Evolutionary conservation across 2,888 invertebrate species (phyloP), one percentile per base, ranked within the genome.

Genomic region (Tuta absoluta): DNA sequence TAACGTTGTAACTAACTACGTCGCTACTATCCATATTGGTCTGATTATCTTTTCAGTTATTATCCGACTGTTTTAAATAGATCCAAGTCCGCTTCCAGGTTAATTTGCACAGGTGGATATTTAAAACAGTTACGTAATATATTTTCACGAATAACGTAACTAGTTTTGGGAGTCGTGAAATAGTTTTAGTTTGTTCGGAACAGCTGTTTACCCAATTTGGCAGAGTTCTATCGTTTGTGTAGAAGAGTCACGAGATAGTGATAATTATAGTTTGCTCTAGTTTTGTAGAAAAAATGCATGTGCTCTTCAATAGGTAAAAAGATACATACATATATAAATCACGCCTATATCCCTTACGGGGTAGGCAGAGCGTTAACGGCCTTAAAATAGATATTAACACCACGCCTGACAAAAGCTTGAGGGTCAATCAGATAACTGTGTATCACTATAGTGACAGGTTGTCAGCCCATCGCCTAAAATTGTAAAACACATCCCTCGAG

Each of bases 181-280:
- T 58, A 63, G 38, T 64, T 63, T 53, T 51, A 58, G 62, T 33
- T 56, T 37, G 59, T 21, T 60, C 23, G 41, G 17, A 41, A 41
- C n/a, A 60, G n/a, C 19, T 60, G 59, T 60, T n/a, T 64, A 41
- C 66, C 51, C 53, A 60, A 63, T 14, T 62, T 51, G 49, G 63
- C n/a, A 4, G 49, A 17, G 19, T 28, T 48, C 17, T 49, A 38
- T 41, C 19, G 61, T 62, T 19, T 28, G 33, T 62, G 24, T 10
- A 24, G 28, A 28, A 28, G 33, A 58, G 62, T 66, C 66, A 66
- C 66, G 66, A 77, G 85, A 69, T 73, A n/a, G 33, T 23, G 56
- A 56, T 56, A 56, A 56, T 56, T 56, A 56, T 56, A 56, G 56
- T 28, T 28, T 28, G 56, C 28, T 56, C 56, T 56, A 56, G 24